These are phyloP conservation scores for Thera obeliscata DNA, from an alignment of 2,888 invertebrate species.

Conservation along the genomic window DNA sequence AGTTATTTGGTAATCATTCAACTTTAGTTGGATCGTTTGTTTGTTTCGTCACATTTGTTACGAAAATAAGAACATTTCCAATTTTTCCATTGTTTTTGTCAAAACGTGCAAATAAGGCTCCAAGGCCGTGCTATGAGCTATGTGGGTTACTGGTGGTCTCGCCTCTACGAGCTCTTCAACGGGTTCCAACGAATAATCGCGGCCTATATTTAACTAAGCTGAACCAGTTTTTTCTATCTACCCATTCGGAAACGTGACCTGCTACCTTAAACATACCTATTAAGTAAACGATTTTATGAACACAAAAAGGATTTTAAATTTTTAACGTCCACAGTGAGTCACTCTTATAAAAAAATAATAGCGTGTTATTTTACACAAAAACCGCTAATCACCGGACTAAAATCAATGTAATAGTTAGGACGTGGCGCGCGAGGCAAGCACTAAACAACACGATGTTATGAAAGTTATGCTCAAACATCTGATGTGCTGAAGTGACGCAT, in stretches of 20 bases:
- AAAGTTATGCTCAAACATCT: background rate
- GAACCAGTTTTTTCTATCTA: constrained; percentile 6
- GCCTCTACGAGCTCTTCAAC: background rate
- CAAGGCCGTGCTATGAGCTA: constrained; percentile 11
- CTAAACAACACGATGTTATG: background rate
- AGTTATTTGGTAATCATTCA: background rate
- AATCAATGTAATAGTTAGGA: background rate
- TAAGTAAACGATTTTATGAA: background rate
- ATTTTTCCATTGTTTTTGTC: background rate
- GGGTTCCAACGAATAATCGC: constrained; percentile 3
- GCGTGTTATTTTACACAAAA: background rate
- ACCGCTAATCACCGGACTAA: background rate
- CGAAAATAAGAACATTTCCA: background rate
- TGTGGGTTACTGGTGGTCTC: constrained; percentile 14
- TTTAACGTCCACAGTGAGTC: no score
- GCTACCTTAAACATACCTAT: background rate
- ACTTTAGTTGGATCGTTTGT: background rate
- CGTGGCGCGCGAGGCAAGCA: background rate
- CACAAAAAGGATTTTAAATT: no score
- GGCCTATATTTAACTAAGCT: background rate
- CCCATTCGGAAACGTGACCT: background rate
- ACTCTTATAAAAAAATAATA: no score
- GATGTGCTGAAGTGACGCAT: no score
- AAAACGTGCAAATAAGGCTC: background rate
- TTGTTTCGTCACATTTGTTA: background rate